Base-by-base conservation (phyloP, 2,888 invertebrate genomes). In the Carcina quercana region DNA sequence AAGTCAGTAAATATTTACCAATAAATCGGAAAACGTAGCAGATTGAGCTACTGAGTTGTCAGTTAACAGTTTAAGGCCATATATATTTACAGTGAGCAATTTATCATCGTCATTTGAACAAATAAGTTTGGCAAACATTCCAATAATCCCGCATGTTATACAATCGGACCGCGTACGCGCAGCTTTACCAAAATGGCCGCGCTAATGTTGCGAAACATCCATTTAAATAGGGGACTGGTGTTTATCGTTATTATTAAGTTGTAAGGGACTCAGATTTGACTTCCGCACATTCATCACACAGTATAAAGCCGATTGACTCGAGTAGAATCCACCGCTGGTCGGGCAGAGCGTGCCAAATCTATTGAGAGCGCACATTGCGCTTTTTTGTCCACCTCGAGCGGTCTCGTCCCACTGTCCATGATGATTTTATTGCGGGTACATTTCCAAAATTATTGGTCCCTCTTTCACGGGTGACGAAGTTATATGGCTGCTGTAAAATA, bases 401-500 rank as follows among this genome's bases (percentile, higher is more conserved):
- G 28, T 22, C 20, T 31, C 45, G 40, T 24, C 44, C 56, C 63
- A 61, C 54, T 63, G 64, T 55, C 58, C 73, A 73, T 78, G 72
- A 82, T 78, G 66, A 71, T 65, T 82, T 79, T 80, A 82, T 78
- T 75, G 68, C 63, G 66, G 72, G 65, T 60, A 58, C 70, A 69
- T 78, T 79, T 65, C 60, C 43, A 40, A 65, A 62, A 65, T 70
- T 59, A 74, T 72, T 66, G 61, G 59, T 35, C 57, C 53, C 64
- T 60, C 56, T 62, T 75, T 66, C 64, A 66, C 47, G 44, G 52
- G 61, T 59, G 68, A 63, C 67, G 48, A 64, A 61, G 73, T 71
- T 79, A 70, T 79, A 80, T 72, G 59, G 64, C 58, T 56, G 72
- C 65, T 63, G 73, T 82, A 78, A 82, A 82, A 82, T 73, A 78